Conservation (phyloP, 2,113 vertebrate species). For the Oplegnathus fasciatus region DNA sequence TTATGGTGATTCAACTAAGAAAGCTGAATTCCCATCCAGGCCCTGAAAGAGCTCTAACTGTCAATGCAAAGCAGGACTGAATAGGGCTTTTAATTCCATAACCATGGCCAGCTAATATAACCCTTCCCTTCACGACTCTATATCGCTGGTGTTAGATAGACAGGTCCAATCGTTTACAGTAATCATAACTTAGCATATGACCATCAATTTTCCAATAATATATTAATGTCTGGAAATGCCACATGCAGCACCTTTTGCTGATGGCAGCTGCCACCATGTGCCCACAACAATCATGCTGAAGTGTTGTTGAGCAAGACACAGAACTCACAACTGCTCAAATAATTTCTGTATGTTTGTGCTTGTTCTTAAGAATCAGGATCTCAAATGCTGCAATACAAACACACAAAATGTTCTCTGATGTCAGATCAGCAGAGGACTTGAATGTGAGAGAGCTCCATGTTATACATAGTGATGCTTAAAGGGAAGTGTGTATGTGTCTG, state of each 20-base stretch:
- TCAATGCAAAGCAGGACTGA: not conserved
- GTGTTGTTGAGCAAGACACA: not conserved
- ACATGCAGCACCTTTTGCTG: not conserved
- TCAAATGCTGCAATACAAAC: not conserved
- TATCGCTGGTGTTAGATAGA: not conserved
- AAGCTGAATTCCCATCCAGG: not conserved
- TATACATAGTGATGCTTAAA: not conserved
- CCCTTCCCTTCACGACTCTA: not conserved
- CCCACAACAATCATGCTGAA: not conserved
- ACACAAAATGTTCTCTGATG: not conserved
- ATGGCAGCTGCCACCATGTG: not conserved
- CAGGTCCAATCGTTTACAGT: not conserved
- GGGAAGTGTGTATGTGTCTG: not conserved
- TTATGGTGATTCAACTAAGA: not conserved
- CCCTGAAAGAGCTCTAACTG: not conserved
- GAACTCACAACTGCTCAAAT: not conserved
- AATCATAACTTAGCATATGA: not conserved
- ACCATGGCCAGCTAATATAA: not conserved
- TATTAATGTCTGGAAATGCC: constrained; percentile 14
- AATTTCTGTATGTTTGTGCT: not conserved
- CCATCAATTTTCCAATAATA: not conserved
- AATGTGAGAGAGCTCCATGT: no score
- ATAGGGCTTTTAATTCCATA: not conserved
- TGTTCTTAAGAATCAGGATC: not conserved
- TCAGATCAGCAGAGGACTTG: no score